Percentiles rank a stretch among this genome's conserved stretches.
phyloP scores from a whole-genome alignment of 2,888 invertebrate species.

The Drosophila yooni region DNA sequence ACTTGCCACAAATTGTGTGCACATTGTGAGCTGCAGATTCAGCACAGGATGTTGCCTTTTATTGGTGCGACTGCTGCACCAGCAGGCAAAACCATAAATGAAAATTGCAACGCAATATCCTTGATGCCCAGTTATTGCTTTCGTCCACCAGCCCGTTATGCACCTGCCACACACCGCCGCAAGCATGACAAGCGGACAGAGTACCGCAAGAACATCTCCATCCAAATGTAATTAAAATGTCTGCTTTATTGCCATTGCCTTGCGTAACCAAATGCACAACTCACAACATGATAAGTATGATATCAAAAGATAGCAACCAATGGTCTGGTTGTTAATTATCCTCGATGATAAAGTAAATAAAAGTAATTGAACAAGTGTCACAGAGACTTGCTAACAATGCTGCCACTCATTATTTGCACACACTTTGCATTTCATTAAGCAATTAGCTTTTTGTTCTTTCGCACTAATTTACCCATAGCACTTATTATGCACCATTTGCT shows the following conservation, averaged over 20 bases:
- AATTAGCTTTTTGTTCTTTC: slow-evolving; percentile 7
- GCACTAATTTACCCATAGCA: not conserved
- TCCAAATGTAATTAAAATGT: slow-evolving; percentile 46
- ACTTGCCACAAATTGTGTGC: slow-evolving; percentile 10
- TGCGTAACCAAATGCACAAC: slow-evolving; percentile 3
- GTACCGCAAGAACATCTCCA: slow-evolving; percentile 14
- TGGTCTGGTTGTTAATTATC: not conserved
- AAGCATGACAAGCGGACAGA: slow-evolving; percentile 16
- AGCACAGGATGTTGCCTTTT: slow-evolving; percentile 12
- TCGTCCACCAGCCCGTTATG: slow-evolving; percentile 1
- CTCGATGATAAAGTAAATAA: not conserved
- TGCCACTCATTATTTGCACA: slow-evolving; percentile 3
- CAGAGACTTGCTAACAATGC: not conserved
- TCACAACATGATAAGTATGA: not conserved
- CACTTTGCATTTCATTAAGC: slow-evolving; percentile 13
- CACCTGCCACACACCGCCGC: not conserved
- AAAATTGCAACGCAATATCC: slow-evolving; percentile 69
- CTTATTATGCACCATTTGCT: not conserved
- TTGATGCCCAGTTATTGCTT: slow-evolving; percentile 37
- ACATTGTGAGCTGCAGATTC: slow-evolving; percentile 5
- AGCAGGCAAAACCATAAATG: slow-evolving; percentile 66
- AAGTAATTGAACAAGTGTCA: not conserved
- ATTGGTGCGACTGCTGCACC: slow-evolving; percentile 41
- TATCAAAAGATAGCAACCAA: not conserved
- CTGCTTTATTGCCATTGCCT: slow-evolving; percentile 25